Percentiles rank a stretch among this genome's conserved stretches.
Evolutionary conservation across 2,113 vertebrate species (phyloP).

Genomic region (Ageneiosus marmoratus): DNA sequence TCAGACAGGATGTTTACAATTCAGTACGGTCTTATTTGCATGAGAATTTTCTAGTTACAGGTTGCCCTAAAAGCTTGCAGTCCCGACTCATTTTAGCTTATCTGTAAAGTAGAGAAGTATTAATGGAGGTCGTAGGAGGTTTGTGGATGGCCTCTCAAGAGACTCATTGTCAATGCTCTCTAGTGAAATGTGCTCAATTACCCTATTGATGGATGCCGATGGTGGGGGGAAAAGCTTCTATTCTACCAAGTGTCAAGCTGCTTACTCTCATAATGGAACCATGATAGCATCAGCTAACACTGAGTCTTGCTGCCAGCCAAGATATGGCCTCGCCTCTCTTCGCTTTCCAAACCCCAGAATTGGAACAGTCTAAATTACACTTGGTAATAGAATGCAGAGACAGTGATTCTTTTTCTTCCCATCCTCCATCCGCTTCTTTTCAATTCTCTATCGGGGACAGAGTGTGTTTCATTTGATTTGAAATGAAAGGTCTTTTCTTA

Average conservation of each 20-base stretch:
- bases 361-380: conserved; percentile 73
- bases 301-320: conserved; percentile 38
- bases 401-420: conserved; percentile 34
- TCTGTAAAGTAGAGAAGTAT: conserved; percentile 32
- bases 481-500: conserved; percentile 60
- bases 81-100: background rate
- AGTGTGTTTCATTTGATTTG: conserved; percentile 61
- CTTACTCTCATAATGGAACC: conserved; percentile 52
- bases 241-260: conserved; percentile 42
- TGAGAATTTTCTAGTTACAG: conserved; percentile 8
- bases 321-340: conserved; percentile 34
- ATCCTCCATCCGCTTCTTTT: conserved; percentile 28
- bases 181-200: conserved; percentile 30
- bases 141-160: conserved; percentile 39
- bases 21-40: conserved; percentile 14
- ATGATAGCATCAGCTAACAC: conserved; percentile 55
- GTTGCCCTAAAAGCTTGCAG: background rate
- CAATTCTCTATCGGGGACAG: conserved; percentile 48
- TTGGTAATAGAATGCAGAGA: conserved; percentile 67
- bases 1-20: background rate
- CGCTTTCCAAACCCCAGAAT: conserved; percentile 56
- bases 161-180: conserved; percentile 43
- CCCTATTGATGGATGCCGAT: conserved; percentile 40
- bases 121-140: conserved; percentile 35
- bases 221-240: conserved; percentile 8